Evolutionary conservation across 2,113 vertebrate genomes (phyloP).

Genomic region (Prochilodus magdalenae): DNA sequence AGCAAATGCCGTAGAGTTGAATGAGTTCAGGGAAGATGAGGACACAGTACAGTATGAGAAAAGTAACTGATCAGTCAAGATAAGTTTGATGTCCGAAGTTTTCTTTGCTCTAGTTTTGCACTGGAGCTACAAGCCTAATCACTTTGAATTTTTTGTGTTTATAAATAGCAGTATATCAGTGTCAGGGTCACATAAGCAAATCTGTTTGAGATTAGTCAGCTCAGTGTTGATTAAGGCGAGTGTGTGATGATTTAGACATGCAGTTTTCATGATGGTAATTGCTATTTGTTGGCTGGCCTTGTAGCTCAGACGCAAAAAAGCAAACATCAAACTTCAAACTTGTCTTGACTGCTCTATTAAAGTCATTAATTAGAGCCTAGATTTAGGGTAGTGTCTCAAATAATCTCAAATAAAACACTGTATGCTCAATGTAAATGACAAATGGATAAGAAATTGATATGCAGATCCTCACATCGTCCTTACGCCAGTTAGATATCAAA

Average conservation of each 20-base stretch:
- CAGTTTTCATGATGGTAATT: background rate
- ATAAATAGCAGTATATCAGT: background rate
- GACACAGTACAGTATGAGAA: background rate
- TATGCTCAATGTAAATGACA: too few relatives aligned
- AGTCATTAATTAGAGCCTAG: too few relatives aligned
- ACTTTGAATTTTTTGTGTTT: background rate
- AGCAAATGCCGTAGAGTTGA: background rate
- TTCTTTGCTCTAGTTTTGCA: too few relatives aligned
- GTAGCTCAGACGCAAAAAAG: background rate
- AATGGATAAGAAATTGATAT: too few relatives aligned
- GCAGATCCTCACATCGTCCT: too few relatives aligned
- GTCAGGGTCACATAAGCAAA: background rate
- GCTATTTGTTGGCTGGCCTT: background rate
- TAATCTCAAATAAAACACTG: too few relatives aligned
- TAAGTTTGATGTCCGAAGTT: too few relatives aligned
- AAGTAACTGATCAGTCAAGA: background rate
- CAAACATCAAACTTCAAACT: background rate
- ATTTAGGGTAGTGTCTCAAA: too few relatives aligned
- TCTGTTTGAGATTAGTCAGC: background rate
- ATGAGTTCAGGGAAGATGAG: background rate
- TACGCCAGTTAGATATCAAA: too few relatives aligned
- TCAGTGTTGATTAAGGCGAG: background rate
- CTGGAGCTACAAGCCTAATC: background rate
- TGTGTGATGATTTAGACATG: background rate
- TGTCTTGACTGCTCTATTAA: background rate